Base-by-base conservation (phyloP, 2,113 vertebrate species). In the Phodopus roborovskii region DNA sequence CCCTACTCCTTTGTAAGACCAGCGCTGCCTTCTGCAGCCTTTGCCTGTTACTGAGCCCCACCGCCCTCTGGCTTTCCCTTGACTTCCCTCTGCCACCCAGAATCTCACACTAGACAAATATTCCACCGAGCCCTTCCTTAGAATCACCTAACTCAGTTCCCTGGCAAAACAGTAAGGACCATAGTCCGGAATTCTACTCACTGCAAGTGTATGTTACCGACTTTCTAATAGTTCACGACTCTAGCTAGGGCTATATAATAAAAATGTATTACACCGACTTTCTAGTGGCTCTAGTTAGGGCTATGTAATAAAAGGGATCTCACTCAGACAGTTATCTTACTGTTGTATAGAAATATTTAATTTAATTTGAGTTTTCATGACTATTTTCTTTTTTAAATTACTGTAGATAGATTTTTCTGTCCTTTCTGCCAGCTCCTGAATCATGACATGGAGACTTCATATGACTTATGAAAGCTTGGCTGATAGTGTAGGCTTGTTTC, bases 341-440 rank as follows among this genome's bases (percentile, higher is more conserved):
- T 89, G 42, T 95, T 79, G 48, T 88, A 90, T 87, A 88, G 68
- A 90, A 91, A 94, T 15, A 88, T n/a, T 71, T 91, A 73, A 78
- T 2, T 88, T 91, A 17, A 15, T 94, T 53, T 28, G 36, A 88
- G 90, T 96, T 96, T 94, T 42, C 75, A 90, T 92, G 94, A 84
- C 8, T 85, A 62, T 45, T 4, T 45, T 45, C 6, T 45, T 89
- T 96, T 96, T 89, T 89, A 5, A n/a, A 20, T n/a, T 70, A 70
- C 30, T 70, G 33, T 70, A 70, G 66, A 15, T 15, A 30, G 66
- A 70, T 70, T 70, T 36, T 70, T 70, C 66, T 36, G 30, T 26
- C 33, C 33, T 15, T 66, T 26, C 10, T 28, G 62, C 30, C 30
- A 68, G 10, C 28, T 68, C 64, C 30, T 4, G 15, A 12, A 68